Evolutionary conservation across 2,113 vertebrate species (phyloP).

Genomic region (Podarcis raffonei): DNA sequence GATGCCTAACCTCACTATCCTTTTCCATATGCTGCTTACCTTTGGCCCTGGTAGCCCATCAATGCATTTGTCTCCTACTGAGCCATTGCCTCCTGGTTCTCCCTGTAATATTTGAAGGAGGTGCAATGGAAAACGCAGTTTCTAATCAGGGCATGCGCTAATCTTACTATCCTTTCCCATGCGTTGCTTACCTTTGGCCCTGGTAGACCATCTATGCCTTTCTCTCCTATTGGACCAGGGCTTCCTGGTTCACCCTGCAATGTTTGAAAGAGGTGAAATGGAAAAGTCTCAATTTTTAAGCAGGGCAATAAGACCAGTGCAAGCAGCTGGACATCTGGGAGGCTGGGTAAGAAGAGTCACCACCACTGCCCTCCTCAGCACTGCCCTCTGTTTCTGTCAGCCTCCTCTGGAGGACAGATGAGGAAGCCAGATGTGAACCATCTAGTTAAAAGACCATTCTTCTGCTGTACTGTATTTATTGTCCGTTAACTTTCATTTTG

Average conservation of each 20-base stretch:
- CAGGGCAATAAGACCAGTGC: too few relatives aligned
- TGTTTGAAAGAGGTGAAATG: background rate
- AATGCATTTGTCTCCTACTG: conserved; percentile 62
- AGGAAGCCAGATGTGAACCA: too few relatives aligned
- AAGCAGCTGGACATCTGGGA: background rate
- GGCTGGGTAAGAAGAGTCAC: background rate
- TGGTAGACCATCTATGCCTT: background rate
- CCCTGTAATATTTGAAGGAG: conserved; percentile 58
- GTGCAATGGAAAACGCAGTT: background rate
- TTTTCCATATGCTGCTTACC: conserved; percentile 50
- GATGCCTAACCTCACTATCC: background rate
- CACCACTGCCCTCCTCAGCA: too few relatives aligned
- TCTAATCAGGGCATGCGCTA: background rate
- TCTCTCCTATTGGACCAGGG: background rate
- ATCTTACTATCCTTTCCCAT: background rate
- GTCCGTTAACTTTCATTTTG: too few relatives aligned
- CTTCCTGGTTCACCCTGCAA: background rate
- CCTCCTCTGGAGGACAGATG: too few relatives aligned
- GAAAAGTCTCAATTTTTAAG: background rate
- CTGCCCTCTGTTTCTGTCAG: too few relatives aligned
- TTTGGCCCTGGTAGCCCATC: conserved; percentile 69
- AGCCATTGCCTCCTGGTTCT: conserved; percentile 58
- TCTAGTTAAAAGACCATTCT: too few relatives aligned
- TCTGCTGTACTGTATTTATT: too few relatives aligned
- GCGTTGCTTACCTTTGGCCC: background rate